phyloP scores from a whole-genome alignment of 1,140 invertebrate genomes.

The Elysia chlorotica region DNA sequence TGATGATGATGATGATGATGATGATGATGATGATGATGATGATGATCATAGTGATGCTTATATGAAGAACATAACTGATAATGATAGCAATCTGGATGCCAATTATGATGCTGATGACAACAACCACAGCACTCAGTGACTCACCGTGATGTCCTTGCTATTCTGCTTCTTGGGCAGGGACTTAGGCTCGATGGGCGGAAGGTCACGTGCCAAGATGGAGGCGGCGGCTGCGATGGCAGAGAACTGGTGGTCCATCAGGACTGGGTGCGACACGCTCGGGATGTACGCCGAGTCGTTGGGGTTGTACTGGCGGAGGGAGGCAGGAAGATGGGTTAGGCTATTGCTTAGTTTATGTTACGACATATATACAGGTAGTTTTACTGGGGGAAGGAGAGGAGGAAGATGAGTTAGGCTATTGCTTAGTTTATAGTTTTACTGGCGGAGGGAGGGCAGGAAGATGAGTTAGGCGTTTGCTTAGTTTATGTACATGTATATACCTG shows the following conservation, averaged over 20 bases:
- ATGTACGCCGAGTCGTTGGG: background rate
- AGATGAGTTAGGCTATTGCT: background rate
- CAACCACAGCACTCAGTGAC: no score
- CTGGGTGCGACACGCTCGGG: constrained; percentile 2
- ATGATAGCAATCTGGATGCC: no score
- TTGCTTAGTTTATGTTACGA: no score
- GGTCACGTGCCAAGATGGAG: constrained; percentile 9
- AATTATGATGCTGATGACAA: no score
- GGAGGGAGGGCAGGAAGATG: background rate
- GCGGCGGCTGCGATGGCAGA: constrained; percentile 10
- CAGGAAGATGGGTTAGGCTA: background rate
- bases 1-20: no score
- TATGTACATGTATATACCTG: background rate
- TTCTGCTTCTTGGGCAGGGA: constrained; percentile 22
- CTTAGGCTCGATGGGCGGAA: constrained; percentile 17
- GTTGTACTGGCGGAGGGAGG: background rate
- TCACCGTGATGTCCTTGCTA: constrained; percentile 18
- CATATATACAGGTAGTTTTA: no score
- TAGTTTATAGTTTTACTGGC: background rate
- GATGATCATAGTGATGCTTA: no score
- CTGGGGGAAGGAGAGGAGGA: no score
- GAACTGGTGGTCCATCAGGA: constrained; percentile 12
- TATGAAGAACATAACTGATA: no score
- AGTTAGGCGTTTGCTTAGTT: background rate
- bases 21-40: no score